Evolutionary conservation across 1,140 invertebrate genomes (phyloP).

Genomic region (Sipha flava): DNA sequence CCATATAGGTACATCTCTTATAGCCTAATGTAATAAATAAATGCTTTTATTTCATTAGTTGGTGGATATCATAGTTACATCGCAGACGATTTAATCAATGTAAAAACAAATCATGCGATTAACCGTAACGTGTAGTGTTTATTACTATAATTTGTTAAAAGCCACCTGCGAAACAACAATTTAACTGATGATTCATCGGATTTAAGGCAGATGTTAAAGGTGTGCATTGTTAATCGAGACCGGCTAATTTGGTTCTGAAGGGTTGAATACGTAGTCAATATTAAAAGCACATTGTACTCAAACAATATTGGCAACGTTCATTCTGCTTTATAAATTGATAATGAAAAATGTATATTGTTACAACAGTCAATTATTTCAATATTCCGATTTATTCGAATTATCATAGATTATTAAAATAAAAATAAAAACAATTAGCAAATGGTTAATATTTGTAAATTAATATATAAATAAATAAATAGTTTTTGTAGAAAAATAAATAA

Average conservation of each 20-base stretch:
- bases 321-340: neutral
- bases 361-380: too few relatives aligned
- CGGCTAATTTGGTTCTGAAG: neutral
- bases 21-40: neutral
- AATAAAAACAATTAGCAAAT: too few relatives aligned
- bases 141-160: neutral
- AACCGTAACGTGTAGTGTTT: neutral
- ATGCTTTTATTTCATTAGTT: neutral
- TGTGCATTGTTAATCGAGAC: neutral
- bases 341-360: too few relatives aligned
- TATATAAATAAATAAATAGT: too few relatives aligned
- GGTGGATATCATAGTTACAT: neutral
- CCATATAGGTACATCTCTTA: neutral
- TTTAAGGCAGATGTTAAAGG: neutral
- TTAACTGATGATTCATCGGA: neutral
- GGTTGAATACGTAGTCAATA: neutral
- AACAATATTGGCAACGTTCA: neutral
- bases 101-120: neutral
- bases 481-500: too few relatives aligned
- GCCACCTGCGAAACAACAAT: neutral
- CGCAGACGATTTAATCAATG: neutral
- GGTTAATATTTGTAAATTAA: too few relatives aligned
- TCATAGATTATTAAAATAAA: too few relatives aligned
- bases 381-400: too few relatives aligned
- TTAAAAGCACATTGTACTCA: neutral